phyloP scores from a whole-genome alignment of 37 sponge, comb jelly and placozoan species.

The Cladorhizidae sp. region DNA sequence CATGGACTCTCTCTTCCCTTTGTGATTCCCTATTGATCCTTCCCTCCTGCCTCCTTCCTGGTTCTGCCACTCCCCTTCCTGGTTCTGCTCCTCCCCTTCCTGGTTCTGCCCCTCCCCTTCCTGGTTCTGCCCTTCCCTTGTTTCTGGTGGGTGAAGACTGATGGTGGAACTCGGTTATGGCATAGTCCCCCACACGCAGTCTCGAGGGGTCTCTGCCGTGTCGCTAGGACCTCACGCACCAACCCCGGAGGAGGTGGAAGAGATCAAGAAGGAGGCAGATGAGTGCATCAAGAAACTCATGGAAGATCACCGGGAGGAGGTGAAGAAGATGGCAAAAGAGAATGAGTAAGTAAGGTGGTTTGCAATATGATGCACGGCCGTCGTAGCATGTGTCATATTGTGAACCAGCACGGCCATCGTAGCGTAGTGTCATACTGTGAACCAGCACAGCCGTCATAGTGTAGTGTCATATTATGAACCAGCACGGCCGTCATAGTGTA shows the following conservation, averaged over 20 bases:
- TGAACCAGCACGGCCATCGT: no score
- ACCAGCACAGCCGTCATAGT: no score
- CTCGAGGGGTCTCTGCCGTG: constrained; percentile 51
- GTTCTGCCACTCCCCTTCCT: not conserved
- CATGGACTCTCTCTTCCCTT: not conserved
- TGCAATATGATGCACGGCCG: no score
- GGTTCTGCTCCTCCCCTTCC: no score
- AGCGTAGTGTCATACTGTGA: no score
- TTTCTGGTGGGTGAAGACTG: constrained; percentile 18
- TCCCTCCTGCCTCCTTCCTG: not conserved
- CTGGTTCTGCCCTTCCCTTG: no score
- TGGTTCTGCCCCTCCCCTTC: no score
- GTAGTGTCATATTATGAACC: no score
- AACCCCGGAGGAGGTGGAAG: not conserved
- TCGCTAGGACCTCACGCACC: not conserved
- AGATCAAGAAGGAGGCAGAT: constrained; percentile 19
- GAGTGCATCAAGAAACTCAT: constrained; percentile 42
- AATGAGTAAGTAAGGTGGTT: constrained; percentile 79
- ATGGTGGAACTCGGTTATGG: constrained; percentile 51
- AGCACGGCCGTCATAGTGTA: no score
- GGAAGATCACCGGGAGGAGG: constrained; percentile 68
- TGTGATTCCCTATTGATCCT: not conserved
- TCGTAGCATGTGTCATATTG: no score
- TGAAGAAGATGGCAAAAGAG: constrained; percentile 64
- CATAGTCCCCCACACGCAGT: constrained; percentile 15